Conservation (phyloP, 2,113 vertebrate genomes). For the Phyllostomus hastatus region DNA sequence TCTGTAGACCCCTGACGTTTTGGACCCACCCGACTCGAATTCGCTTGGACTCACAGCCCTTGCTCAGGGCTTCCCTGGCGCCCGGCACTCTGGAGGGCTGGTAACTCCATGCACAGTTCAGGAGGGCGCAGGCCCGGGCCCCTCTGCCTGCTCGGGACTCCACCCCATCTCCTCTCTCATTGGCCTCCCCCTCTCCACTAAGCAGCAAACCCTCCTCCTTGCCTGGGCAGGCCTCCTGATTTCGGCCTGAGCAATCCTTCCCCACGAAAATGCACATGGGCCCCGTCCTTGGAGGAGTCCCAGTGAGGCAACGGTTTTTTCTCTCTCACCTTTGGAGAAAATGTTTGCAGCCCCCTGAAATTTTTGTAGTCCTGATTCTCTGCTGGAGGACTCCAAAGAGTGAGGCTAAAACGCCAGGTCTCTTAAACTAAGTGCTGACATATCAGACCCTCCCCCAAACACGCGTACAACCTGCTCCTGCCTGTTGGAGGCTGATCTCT, state of each 20-base stretch:
- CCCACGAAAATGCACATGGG: accelerated
- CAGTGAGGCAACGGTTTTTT: not conserved
- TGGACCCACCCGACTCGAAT: not conserved
- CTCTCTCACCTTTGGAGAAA: not conserved
- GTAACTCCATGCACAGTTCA: not conserved
- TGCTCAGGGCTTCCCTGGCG: not conserved
- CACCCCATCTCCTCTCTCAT: not conserved
- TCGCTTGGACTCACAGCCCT: not conserved
- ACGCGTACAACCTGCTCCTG: not conserved
- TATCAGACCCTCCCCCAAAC: not conserved
- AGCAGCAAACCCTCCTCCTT: too few relatives aligned
- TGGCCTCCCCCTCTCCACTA: not conserved
- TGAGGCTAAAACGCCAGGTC: not conserved
- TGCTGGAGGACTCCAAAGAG: not conserved
- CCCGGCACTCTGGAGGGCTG: not conserved
- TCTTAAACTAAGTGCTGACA: not conserved
- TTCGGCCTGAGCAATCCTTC: not conserved
- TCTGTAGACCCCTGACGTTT: not conserved
- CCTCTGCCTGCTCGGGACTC: not conserved
- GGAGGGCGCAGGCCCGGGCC: not conserved
- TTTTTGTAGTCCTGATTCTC: not conserved
- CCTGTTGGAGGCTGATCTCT: not conserved
- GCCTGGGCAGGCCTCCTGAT: not conserved
- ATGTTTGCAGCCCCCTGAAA: not conserved
- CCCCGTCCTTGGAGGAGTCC: not conserved